These are phyloP conservation scores for Dinoponera quadriceps DNA, from an alignment of 1,140 invertebrate genomes.

Conservation along the genomic window DNA sequence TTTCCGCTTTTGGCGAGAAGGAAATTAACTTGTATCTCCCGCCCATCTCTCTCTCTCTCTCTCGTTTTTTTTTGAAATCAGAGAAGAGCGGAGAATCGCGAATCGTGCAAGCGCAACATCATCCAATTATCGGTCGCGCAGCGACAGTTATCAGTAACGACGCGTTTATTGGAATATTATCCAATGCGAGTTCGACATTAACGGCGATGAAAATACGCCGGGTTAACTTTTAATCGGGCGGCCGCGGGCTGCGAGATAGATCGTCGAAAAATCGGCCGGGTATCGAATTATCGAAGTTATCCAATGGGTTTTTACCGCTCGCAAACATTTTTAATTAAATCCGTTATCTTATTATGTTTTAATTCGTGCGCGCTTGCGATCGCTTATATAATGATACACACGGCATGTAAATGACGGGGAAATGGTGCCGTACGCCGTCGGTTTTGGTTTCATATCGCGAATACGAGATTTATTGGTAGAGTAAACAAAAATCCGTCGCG, in stretches of 20 bases:
- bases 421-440: slow-evolving; percentile 43
- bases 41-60: neutral
- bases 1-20: slow-evolving; percentile 19
- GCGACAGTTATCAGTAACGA: slow-evolving; percentile 64
- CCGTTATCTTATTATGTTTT: slow-evolving; percentile 62
- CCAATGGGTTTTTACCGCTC: slow-evolving; percentile 60
- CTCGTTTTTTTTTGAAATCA: slow-evolving; percentile 26
- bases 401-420: slow-evolving; percentile 48
- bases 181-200: slow-evolving; percentile 60
- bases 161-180: slow-evolving; percentile 64
- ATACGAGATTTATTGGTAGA: slow-evolving; percentile 58
- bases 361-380: slow-evolving; percentile 55
- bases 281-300: slow-evolving; percentile 60
- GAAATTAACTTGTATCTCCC: slow-evolving; percentile 25
- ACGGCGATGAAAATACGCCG: slow-evolving; percentile 59
- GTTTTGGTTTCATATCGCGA: slow-evolving; percentile 56
- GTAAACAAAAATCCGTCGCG: slow-evolving; percentile 56
- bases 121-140: slow-evolving; percentile 59
- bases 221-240: slow-evolving; percentile 61
- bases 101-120: slow-evolving; percentile 53
- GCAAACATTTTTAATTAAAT: slow-evolving; percentile 63
- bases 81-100: slow-evolving; percentile 44
- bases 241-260: slow-evolving; percentile 38
- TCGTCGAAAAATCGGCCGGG: slow-evolving; percentile 53
- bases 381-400: slow-evolving; percentile 58